A percentile compares a stretch with the other conserved stretches of the same genome.
These are phyloP conservation scores for Montipora capricornis DNA, from an alignment of 64 coral and sea anemone genomes.

Conservation along the genomic window DNA sequence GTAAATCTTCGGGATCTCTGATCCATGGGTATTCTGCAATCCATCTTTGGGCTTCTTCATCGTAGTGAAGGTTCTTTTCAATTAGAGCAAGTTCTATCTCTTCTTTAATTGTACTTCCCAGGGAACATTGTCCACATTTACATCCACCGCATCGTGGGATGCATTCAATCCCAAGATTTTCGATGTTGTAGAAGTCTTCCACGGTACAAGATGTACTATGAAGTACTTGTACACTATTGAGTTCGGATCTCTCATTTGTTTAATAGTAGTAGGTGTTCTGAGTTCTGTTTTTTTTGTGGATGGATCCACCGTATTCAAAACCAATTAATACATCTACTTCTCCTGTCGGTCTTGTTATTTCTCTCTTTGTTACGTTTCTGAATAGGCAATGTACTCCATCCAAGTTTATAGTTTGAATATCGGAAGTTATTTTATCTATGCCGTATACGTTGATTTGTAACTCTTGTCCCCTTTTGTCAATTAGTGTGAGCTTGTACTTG, in stretches of 20 bases:
- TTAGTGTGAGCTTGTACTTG: conserved; percentile 23
- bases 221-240: too few species aligned
- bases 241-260: too few species aligned
- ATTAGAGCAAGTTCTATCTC: not conserved
- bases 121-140: conserved; percentile 29
- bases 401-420: too few species aligned
- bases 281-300: not conserved
- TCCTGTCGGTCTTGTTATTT: not conserved
- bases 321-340: too few species aligned
- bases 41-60: conserved; percentile 29
- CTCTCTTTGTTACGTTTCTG: too few species aligned
- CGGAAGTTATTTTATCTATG: too few species aligned
- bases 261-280: not conserved
- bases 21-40: not conserved
- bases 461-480: conserved; percentile 25
- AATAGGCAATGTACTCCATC: too few species aligned
- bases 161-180: too few species aligned
- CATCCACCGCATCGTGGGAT: conserved; percentile 20
- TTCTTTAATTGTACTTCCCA: not conserved
- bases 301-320: not conserved
- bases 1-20: not conserved
- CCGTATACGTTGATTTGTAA: not conserved
- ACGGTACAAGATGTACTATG: too few species aligned
- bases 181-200: too few species aligned
- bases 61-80: conserved; percentile 30